phyloP scores from a whole-genome alignment of 2,113 vertebrate species.

The Gallinago paraguaiae region DNA sequence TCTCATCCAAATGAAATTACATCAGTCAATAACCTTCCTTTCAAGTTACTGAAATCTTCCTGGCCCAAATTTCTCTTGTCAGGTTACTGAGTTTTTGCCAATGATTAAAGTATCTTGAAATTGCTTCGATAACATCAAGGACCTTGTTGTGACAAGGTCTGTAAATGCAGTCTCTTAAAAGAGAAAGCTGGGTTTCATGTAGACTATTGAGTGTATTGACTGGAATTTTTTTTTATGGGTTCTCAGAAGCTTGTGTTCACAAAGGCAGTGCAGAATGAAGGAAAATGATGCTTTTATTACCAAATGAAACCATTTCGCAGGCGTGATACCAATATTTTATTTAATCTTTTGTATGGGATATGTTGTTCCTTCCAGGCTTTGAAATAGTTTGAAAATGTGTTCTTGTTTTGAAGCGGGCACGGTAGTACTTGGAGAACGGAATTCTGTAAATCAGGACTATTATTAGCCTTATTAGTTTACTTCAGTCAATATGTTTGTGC shows the following conservation, averaged over 20 bases:
- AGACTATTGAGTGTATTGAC: conserved; percentile 22
- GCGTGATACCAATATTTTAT: neutral
- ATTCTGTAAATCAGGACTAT: neutral
- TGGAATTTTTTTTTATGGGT: neutral
- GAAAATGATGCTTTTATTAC: neutral
- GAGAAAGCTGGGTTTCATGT: conserved; percentile 68
- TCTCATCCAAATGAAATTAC: conserved; percentile 82
- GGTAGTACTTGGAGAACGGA: neutral
- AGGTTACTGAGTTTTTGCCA: conserved; percentile 79
- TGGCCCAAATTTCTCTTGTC: conserved; percentile 63
- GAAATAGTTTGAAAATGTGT: neutral
- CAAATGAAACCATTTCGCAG: neutral
- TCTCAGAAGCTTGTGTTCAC: conserved; percentile 24
- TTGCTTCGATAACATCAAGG: conserved; percentile 84
- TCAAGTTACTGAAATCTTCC: conserved; percentile 82
- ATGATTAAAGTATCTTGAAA: conserved; percentile 84
- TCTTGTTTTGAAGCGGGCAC: neutral
- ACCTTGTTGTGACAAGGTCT: conserved; percentile 77
- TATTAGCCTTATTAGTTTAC: neutral
- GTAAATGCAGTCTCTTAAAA: conserved; percentile 74
- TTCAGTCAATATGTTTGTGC: neutral
- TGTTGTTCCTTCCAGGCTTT: neutral
- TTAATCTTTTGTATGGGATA: conserved; percentile 1
- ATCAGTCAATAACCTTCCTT: conserved; percentile 84
- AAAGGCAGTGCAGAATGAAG: conserved; percentile 15